phyloP scores from a whole-genome alignment of 2,888 invertebrate species.

The Agrotis segetum region DNA sequence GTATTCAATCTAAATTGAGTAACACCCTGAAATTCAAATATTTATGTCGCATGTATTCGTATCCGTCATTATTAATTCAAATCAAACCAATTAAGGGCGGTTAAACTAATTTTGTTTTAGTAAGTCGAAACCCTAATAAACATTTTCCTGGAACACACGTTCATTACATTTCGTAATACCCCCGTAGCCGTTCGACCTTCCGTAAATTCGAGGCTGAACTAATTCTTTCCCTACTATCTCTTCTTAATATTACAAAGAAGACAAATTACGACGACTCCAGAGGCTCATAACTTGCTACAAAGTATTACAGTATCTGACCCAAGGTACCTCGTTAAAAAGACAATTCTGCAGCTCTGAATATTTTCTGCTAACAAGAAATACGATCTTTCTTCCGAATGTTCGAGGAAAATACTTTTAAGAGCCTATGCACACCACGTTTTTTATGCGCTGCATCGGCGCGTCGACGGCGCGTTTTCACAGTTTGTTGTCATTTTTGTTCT shows the following conservation, averaged over 20 bases:
- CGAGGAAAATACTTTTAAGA: not conserved
- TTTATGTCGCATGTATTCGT: too few species aligned
- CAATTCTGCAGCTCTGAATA: conserved; percentile 32
- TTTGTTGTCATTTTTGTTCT: too few species aligned
- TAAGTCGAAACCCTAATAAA: not conserved
- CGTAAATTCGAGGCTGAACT: conserved; percentile 27
- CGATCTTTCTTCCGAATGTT: conserved; percentile 15
- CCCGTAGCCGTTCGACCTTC: not conserved
- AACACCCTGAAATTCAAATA: not conserved
- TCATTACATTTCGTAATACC: conserved; percentile 7
- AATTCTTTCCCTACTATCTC: conserved; percentile 35
- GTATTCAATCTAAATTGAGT: not conserved
- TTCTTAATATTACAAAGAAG: conserved; percentile 29
- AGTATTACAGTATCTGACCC: conserved; percentile 90
- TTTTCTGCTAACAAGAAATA: conserved; percentile 38
- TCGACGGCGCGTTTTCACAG: too few species aligned
- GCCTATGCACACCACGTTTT: too few species aligned
- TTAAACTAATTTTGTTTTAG: too few species aligned
- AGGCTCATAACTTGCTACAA: conserved; percentile 39
- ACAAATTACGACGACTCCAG: conserved; percentile 38
- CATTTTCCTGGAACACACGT: conserved; percentile 4
- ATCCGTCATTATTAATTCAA: not conserved
- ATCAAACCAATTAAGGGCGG: not conserved
- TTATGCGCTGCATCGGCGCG: too few species aligned
- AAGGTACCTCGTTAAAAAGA: conserved; percentile 41